A percentile compares a stretch with the other conserved stretches of the same genome.
Conservation (phyloP, 2,888 invertebrate genomes). For the Drosophila lacicola region DNA sequence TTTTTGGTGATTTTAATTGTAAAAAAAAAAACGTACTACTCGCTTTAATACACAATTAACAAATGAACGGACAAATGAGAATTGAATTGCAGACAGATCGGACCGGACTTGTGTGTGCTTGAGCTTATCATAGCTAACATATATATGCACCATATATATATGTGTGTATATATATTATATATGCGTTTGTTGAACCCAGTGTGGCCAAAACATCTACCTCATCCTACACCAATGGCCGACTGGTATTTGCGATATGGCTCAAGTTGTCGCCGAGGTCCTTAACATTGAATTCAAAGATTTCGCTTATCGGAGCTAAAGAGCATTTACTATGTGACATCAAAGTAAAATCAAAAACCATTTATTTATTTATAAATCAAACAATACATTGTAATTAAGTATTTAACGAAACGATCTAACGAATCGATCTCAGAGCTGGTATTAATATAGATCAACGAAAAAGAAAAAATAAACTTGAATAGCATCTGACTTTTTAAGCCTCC, state of each 20-base stretch:
- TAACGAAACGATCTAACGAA: background rate
- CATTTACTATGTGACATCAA: constrained; percentile 1
- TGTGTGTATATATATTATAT: constrained; percentile 49
- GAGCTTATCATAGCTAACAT: constrained; percentile 36
- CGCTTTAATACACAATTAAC: constrained; percentile 46
- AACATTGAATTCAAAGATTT: constrained; percentile 58
- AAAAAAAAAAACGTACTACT: constrained; percentile 38
- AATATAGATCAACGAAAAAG: background rate
- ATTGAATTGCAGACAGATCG: constrained; percentile 51
- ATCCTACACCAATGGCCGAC: constrained; percentile 36
- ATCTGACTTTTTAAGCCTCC: too few species aligned
- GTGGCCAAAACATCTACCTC: constrained; percentile 46
- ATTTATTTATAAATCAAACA: constrained; percentile 12
- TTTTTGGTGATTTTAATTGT: background rate
- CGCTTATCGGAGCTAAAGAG: constrained; percentile 41
- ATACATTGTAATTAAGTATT: constrained; percentile 7
- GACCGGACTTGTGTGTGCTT: constrained; percentile 41
- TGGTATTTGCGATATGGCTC: constrained; percentile 47
- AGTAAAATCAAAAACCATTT: background rate
- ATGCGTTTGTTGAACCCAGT: constrained; percentile 85
- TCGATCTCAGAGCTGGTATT: too few species aligned
- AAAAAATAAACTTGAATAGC: too few species aligned
- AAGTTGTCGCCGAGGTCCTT: constrained; percentile 57
- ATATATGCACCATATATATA: constrained; percentile 1
- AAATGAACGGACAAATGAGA: constrained; percentile 58